A percentile compares a stretch with the other conserved stretches of the same genome.
Evolutionary conservation across 2,113 vertebrate species (phyloP).

Genomic region (Leucopternis melanops): DNA sequence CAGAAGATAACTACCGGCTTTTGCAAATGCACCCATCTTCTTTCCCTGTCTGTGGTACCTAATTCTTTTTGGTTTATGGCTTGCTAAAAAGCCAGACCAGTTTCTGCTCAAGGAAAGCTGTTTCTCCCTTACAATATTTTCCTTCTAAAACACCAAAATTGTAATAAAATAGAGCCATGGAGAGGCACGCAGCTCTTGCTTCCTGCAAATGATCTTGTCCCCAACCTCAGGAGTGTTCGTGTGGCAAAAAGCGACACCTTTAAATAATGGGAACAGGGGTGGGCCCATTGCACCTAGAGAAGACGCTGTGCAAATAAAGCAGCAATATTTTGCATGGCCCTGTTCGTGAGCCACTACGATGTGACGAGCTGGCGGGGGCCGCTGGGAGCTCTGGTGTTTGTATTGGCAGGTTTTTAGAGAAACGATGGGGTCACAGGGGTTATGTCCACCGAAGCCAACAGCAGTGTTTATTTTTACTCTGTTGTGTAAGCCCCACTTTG

Average conservation of each 20-base stretch:
- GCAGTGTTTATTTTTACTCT: constrained; percentile 31
- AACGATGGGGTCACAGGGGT: not conserved
- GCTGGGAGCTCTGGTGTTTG: constrained; percentile 11
- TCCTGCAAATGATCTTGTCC: not conserved
- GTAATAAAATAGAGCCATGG: not conserved
- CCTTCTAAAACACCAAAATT: not conserved
- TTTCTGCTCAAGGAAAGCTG: not conserved
- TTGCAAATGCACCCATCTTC: not conserved
- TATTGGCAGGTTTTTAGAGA: constrained; percentile 27
- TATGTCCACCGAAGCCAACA: constrained; percentile 30
- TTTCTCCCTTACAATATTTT: not conserved
- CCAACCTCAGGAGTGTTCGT: rapidly evolving
- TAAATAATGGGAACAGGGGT: not conserved
- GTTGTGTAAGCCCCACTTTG: not conserved
- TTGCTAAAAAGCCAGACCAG: not conserved
- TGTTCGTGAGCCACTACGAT: not conserved
- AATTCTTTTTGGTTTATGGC: not conserved
- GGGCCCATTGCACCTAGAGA: not conserved
- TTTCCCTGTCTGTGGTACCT: not conserved
- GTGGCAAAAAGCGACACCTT: not conserved
- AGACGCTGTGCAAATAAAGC: not conserved
- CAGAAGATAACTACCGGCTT: not conserved
- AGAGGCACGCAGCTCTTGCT: not conserved
- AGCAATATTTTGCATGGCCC: not conserved
- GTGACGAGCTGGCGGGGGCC: not conserved